Evolutionary conservation across 2,888 invertebrate species (phyloP), one percentile per base, ranked within the genome.

Genomic region (Lacanobia oleracea): DNA sequence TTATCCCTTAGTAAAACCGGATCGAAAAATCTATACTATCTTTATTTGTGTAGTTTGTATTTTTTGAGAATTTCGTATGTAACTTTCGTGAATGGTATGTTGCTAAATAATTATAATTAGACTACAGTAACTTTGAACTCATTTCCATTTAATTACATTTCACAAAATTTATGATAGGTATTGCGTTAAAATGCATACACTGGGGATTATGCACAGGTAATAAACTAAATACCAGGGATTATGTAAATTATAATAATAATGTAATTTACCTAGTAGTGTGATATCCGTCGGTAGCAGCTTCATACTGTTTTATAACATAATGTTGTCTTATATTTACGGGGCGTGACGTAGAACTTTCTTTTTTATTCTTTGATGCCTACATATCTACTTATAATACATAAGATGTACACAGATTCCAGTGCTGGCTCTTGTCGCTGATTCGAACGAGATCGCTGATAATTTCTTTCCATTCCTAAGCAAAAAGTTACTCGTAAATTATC

Each of bases 271-370:
- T 21, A 48, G n/a, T 61, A 50, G 56, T 50, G 59, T 37, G 23
- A 66, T 84, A 77, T 76, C 79, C 68, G 80, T 71, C 67, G 56
- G 71, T 37, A 68, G 63, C 63, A 51, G 67, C 69, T 77, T 72
- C 53, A 60, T 77, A 77, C 45, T 61, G 61, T 79, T 82, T 82
- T 81, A 84, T 60, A 77, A 66, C 74, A 53, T 72, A 62, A 72
- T 73, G 70, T 63, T n/a, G n/a, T n/a, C n/a, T n/a, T 80, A 67
- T 48, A 77, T 27, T 51, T 77, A 82, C 63, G 1, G 61, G 59
- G 75, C 86, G 79, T 85, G 73, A 85, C 82, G 81, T 45, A 53
- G 62, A 60, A 78, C 84, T 86, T 83, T 85, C 77, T 77, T 81
- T 21, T 77, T 81, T 40, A 77, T 77, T 73, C 72, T 81, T 48